Evolutionary conservation across 1,140 invertebrate genomes (phyloP).

Genomic region (Lutraria rhynchaena): DNA sequence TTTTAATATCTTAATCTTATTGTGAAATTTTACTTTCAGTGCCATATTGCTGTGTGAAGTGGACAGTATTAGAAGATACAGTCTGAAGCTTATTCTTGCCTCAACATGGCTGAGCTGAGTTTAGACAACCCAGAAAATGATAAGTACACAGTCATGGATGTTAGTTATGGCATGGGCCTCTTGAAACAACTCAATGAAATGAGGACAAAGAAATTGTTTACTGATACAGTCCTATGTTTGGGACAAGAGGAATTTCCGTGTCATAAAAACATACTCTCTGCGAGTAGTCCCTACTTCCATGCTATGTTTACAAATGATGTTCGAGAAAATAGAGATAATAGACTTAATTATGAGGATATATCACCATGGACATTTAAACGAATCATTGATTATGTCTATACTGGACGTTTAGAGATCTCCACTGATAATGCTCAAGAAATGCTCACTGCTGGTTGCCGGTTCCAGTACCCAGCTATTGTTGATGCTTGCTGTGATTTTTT

Average conservation of each 20-base stretch:
- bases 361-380: slow-evolving; percentile 81
- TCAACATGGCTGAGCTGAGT: slow-evolving; percentile 19
- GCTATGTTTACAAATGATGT: slow-evolving; percentile 83
- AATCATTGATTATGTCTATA: slow-evolving; percentile 82
- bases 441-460: slow-evolving; percentile 81
- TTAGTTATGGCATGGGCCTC: slow-evolving; percentile 73
- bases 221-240: slow-evolving; percentile 80
- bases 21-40: no score
- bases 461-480: slow-evolving; percentile 82
- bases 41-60: no score
- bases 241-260: slow-evolving; percentile 82
- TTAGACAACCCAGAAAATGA: slow-evolving; percentile 33
- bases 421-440: slow-evolving; percentile 82
- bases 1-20: no score
- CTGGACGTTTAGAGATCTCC: slow-evolving; percentile 80
- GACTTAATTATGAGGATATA: slow-evolving; percentile 81
- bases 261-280: slow-evolving; percentile 81
- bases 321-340: slow-evolving; percentile 79
- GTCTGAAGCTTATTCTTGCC: no score
- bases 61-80: no score
- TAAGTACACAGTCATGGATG: slow-evolving; percentile 69
- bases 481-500: slow-evolving; percentile 81
- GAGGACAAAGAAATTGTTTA: slow-evolving; percentile 73
- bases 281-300: slow-evolving; percentile 83
- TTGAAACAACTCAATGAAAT: slow-evolving; percentile 77